Conservation (phyloP, 2,113 vertebrate species). For the Nasalis larvatus region DNA sequence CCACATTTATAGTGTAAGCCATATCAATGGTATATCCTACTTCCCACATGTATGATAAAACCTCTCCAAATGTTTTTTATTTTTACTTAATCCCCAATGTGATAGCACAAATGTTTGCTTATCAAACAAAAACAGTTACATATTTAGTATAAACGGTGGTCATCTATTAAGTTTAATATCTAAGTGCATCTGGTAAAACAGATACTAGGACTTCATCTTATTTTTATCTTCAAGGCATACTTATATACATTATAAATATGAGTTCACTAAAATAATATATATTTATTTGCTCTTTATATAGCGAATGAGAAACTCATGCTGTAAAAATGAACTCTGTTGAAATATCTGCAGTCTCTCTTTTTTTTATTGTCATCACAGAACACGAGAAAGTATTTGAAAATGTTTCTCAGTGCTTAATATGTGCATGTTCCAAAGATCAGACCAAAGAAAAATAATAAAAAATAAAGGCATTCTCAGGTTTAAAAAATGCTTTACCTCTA, state of each 20-base stretch:
- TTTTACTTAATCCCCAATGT: neutral
- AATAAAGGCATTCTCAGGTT: conserved; percentile 64
- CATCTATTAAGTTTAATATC: neutral
- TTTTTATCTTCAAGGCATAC: conserved; percentile 77
- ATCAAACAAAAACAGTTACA: conserved; percentile 13
- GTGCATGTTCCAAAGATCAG: conserved; percentile 52
- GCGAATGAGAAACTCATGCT: neutral
- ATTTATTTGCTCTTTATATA: conserved; percentile 12
- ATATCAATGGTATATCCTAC: neutral
- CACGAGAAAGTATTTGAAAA: neutral
- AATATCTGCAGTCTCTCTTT: conserved; percentile 5
- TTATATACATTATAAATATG: conserved; percentile 75
- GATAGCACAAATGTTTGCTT: neutral
- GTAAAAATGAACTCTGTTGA: neutral
- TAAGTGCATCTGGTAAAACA: conserved; percentile 76
- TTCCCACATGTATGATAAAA: neutral
- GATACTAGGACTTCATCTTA: conserved; percentile 76
- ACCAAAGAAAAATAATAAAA: conserved; percentile 75
- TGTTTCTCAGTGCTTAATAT: conserved; percentile 40
- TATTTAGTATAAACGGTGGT: conserved; percentile 38
- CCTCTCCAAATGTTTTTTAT: neutral
- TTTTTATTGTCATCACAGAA: conserved; percentile 1
- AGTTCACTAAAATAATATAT: conserved; percentile 64
- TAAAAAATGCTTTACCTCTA: conserved; percentile 70
- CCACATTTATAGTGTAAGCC: neutral